Evolutionary conservation across 1,140 invertebrate species (phyloP).

Genomic region (Palaemon carinicauda): DNA sequence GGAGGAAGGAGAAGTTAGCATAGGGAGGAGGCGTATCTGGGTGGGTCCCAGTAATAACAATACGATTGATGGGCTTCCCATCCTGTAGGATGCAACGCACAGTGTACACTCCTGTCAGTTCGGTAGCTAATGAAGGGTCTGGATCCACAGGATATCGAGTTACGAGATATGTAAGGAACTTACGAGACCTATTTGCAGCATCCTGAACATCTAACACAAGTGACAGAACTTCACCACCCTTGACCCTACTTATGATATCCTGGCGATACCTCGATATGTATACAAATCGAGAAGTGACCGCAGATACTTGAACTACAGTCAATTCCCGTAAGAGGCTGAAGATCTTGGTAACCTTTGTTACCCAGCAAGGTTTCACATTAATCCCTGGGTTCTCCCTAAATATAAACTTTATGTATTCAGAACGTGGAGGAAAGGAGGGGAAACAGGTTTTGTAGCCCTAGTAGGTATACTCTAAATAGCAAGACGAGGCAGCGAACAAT

Average conservation of each 20-base stretch:
- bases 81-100: background rate
- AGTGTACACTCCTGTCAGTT: background rate
- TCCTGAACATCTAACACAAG: background rate
- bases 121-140: background rate
- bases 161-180: background rate
- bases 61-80: background rate
- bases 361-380: background rate
- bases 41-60: background rate
- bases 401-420: background rate
- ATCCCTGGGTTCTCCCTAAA: background rate
- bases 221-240: background rate
- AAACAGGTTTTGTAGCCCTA: no score
- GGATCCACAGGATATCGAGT: background rate
- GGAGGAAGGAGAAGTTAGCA: constrained; percentile 17
- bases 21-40: background rate
- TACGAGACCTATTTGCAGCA: background rate
- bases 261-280: background rate
- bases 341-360: background rate
- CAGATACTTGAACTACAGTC: background rate
- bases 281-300: background rate
- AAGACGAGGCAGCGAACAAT: background rate
- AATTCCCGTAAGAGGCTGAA: background rate
- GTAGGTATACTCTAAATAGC: background rate
- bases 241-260: no score
- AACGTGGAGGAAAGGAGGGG: background rate